These are phyloP conservation scores for Momotus momota DNA, from an alignment of 2,797 vertebrate species.

Conservation along the genomic window DNA sequence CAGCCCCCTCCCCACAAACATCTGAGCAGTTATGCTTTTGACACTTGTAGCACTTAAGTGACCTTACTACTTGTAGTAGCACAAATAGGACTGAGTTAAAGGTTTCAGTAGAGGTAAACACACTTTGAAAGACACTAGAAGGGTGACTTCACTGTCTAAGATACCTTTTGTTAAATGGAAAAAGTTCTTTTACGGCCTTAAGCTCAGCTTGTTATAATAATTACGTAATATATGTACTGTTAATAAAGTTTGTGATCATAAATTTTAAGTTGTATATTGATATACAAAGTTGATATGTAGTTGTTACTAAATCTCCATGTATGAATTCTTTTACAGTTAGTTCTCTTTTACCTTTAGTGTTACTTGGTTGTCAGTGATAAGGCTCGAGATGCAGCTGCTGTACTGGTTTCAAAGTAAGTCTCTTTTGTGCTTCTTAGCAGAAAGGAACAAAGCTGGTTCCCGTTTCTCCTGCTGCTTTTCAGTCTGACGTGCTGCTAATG, in stretches of 20 bases:
- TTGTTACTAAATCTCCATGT: not conserved
- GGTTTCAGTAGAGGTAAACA: not conserved
- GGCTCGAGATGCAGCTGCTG: slow-evolving; percentile 90
- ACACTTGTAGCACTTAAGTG: not conserved
- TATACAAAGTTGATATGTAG: not conserved
- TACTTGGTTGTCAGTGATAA: slow-evolving; percentile 91
- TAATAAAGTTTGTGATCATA: not conserved
- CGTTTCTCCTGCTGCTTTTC: not conserved
- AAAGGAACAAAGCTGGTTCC: not conserved
- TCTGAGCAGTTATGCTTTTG: not conserved
- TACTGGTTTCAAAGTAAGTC: slow-evolving; percentile 96
- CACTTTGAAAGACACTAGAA: not conserved
- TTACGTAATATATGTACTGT: not conserved
- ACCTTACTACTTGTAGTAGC: not conserved
- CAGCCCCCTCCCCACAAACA: not conserved
- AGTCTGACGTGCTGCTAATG: not conserved
- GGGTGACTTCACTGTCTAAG: not conserved
- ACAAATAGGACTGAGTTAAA: not conserved
- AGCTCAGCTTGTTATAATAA: not conserved
- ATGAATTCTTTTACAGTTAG: not conserved
- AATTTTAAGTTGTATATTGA: not conserved
- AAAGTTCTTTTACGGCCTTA: not conserved
- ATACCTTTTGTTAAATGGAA: not conserved
- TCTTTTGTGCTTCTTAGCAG: not conserved
- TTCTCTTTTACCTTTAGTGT: slow-evolving; percentile 79